These are phyloP conservation scores for Clarias macrocephalus DNA, from an alignment of 2,113 vertebrate genomes.

Conservation along the genomic window DNA sequence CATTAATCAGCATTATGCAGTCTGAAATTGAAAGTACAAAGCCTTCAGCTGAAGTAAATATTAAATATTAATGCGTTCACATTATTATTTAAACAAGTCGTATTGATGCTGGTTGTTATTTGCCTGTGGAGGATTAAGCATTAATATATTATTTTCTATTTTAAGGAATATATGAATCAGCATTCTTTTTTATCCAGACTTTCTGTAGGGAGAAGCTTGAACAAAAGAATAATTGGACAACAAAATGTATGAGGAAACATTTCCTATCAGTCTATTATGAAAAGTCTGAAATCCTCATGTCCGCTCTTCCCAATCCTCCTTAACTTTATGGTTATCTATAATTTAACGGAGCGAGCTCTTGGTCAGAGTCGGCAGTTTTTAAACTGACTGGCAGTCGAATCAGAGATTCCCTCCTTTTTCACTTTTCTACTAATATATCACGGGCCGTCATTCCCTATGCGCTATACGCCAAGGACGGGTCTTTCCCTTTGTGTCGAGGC, in stretches of 20 bases:
- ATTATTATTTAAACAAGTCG: conserved; percentile 26
- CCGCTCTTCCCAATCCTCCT: not conserved
- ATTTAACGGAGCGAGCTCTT: not conserved
- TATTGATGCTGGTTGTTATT: not conserved
- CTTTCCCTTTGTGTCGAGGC: not conserved
- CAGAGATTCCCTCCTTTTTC: not conserved
- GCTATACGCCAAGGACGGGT: not conserved
- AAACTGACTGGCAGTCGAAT: not conserved
- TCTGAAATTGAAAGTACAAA: conserved; percentile 22
- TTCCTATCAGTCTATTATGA: not conserved
- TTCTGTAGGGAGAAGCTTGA: not conserved
- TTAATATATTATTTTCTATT: not conserved
- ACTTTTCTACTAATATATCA: not conserved
- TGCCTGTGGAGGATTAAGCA: conserved; percentile 12
- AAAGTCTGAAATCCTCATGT: not conserved
- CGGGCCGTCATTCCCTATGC: not conserved
- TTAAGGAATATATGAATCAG: not conserved
- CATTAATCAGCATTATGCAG: conserved; percentile 32
- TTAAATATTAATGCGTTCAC: conserved; percentile 31
- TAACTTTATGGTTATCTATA: not conserved
- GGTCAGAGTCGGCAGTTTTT: too few species aligned
- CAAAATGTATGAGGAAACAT: not conserved
- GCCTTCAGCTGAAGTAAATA: conserved; percentile 27
- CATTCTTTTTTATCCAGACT: not conserved
- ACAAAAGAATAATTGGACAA: not conserved